Evolutionary conservation across 2,797 vertebrate genomes (phyloP).

Genomic region (Acanthurus tractus): DNA sequence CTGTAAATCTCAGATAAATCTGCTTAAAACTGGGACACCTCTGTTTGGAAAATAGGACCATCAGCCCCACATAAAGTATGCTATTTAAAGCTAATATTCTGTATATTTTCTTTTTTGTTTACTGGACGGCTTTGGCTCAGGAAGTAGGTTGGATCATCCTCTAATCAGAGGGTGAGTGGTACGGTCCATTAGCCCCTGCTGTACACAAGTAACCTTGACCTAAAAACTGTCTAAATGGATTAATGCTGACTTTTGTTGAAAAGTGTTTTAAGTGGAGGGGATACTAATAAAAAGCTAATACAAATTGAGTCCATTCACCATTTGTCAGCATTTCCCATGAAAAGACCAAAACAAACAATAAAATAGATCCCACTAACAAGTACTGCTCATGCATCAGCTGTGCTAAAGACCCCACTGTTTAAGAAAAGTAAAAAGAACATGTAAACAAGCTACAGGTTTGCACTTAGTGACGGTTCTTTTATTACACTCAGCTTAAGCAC

Average conservation of each 20-base stretch:
- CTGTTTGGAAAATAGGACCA: conserved; percentile 61
- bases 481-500: too few relatives aligned
- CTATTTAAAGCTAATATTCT: conserved; percentile 35
- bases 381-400: background rate
- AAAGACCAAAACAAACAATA: conserved; percentile 30
- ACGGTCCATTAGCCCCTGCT: too few relatives aligned
- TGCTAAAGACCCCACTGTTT: background rate
- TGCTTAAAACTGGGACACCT: conserved; percentile 82
- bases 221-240: too few relatives aligned
- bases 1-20: conserved; percentile 73
- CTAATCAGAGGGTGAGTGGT: too few relatives aligned
- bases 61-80: conserved; percentile 45
- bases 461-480: background rate
- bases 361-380: conserved; percentile 3
- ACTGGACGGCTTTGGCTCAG: too few relatives aligned
- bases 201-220: too few relatives aligned
- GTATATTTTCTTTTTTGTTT: conserved; percentile 1
- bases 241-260: too few relatives aligned
- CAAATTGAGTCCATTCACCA: too few relatives aligned
- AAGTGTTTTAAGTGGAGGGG: too few relatives aligned
- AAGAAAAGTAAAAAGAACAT: conserved; percentile 9
- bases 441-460: background rate
- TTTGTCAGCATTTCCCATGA: background rate
- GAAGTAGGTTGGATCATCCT: too few relatives aligned
- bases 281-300: too few relatives aligned